Evolutionary conservation across 2,113 vertebrate species (phyloP), one percentile per base, ranked within the genome.

Genomic region (Halichoerus grypus): DNA sequence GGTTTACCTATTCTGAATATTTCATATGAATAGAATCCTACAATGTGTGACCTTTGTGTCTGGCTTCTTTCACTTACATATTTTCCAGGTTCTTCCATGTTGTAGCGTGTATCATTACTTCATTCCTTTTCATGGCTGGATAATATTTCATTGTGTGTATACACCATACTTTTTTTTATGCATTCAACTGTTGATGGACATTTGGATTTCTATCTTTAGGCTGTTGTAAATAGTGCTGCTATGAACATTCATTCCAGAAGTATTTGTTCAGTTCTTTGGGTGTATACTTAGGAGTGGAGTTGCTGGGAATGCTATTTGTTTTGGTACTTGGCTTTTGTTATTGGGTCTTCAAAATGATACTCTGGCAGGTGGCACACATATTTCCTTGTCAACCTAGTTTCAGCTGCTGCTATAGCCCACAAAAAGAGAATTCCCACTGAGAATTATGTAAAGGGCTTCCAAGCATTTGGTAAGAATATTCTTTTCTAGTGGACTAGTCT

Each of bases 391-490:
- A 15, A 26, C 7, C 31, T 57, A 7, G 7, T 42, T 81, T 51
- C 2, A 69, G 77, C 57, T 81, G 21, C 55, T 80, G 2, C 76
- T 63, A 3, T 51, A 59, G 19, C 22, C 61, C 49, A 51, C n/a
- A 28, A n/a, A 91, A 88, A 67, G 63, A 42, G 16, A 79, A 5
- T 4, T 46, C 24, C 46, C 42, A 9, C 21, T 49, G 24, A 72
- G 16, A 91, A 22, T 74, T 61, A 28, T 42, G 8, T 59, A 46
- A 53, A 46, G 16, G 10, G 16, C 46, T 80, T 71, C 53, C 28
- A 80, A 61, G 18, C 53, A 71, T 57, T 90, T 94, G 59, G 55
- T 79, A 72, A 97, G 55, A n/a, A 16, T 71, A 72, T 46, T 93
- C 53, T 65, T 81, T 72, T 87, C 67, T 67, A 74, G 11, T 67